Evolutionary conservation across 2,888 invertebrate genomes (phyloP).

Genomic region (Erebia aethiops): DNA sequence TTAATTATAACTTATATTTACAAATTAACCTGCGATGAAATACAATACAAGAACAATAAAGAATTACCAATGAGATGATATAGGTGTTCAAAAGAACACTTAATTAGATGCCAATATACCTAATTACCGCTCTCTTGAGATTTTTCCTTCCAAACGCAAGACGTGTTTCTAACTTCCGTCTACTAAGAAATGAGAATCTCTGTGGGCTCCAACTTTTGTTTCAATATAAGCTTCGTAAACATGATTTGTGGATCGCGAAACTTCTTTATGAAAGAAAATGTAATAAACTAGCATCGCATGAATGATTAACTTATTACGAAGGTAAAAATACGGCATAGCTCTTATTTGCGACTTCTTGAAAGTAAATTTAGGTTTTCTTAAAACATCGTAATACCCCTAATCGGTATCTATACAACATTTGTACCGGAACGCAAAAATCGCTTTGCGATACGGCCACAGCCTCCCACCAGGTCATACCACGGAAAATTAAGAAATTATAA

Average conservation of each 20-base stretch:
- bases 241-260: constrained; percentile 17
- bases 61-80: background rate
- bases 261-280: constrained; percentile 1
- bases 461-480: no score
- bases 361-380: background rate
- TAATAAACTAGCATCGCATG: constrained; percentile 3
- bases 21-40: no score
- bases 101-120: background rate
- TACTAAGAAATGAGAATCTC: background rate
- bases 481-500: no score
- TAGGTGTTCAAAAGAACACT: background rate
- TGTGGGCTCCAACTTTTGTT: constrained; percentile 21
- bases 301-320: background rate
- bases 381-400: no score
- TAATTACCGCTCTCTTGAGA: background rate
- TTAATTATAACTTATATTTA: no score
- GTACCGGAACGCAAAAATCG: no score
- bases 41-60: no score
- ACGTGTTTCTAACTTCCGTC: constrained; percentile 11
- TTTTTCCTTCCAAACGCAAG: background rate
- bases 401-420: no score
- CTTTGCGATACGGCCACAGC: no score
- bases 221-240: constrained; percentile 12
- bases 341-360: no score
- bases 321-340: background rate